phyloP scores from a whole-genome alignment of 2,888 invertebrate species.

The Agrilus mali region DNA sequence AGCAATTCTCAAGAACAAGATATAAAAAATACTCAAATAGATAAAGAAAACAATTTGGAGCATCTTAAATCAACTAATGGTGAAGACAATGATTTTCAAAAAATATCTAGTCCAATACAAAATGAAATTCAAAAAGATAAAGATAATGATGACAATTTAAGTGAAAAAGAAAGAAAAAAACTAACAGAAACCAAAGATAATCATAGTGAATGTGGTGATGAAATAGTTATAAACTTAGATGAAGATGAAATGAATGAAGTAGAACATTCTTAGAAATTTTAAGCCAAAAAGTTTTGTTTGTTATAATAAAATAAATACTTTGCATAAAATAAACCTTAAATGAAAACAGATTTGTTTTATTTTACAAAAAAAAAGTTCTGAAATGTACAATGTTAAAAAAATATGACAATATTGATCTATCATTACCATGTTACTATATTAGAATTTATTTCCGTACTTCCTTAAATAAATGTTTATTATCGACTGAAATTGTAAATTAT shows the following conservation, averaged over 20 bases:
- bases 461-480: too few species aligned
- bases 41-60: not conserved
- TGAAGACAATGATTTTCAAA: not conserved
- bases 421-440: too few species aligned
- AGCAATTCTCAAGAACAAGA: too few species aligned
- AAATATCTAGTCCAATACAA: not conserved
- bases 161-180: not conserved
- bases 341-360: too few species aligned
- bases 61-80: not conserved
- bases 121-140: not conserved
- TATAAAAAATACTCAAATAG: not conserved
- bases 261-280: slow-evolving; percentile 1
- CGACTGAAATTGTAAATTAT: too few species aligned
- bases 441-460: too few species aligned
- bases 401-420: too few species aligned
- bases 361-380: too few species aligned
- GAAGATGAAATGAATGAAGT: slow-evolving; percentile 17
- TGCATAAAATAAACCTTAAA: too few species aligned
- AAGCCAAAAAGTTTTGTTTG: too few species aligned
- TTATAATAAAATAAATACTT: too few species aligned
- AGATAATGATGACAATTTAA: not conserved
- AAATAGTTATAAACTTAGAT: slow-evolving; percentile 18
- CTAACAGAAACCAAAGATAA: not conserved
- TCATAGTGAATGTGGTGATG: slow-evolving; percentile 12
- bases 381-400: too few species aligned